Evolutionary conservation across 2,797 vertebrate genomes (phyloP), one percentile per base, ranked within the genome.

Genomic region (Tenualosa ilisha): DNA sequence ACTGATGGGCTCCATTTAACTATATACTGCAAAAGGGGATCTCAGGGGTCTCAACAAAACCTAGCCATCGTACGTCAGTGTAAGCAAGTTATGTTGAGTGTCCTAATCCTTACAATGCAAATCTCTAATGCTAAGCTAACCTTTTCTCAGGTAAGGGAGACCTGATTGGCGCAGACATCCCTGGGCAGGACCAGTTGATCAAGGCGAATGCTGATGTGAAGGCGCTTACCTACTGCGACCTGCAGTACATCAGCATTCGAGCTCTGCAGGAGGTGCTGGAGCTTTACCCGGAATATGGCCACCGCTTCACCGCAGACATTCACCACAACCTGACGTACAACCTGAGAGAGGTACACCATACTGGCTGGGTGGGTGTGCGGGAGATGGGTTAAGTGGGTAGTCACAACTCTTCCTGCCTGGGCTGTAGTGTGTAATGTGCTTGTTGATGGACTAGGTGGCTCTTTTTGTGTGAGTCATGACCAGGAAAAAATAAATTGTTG

Each of bases 241-340:
- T 99, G 86, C 98, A 99, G 92, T 95, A 98, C 92, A 96, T 99
- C 84, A 96, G 96, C 81, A 93, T 98, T 82, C 92, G 91, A 61
- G 98, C 97, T 26, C 93, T 99, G 89, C 93, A 95, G 2, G 97
- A 99, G 75, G 98, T 99, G 87, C 95, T 99, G 7, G 93, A 94
- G 31, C 96, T 99, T 50, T 99, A 99, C 88, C 98, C 98, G 0
- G 98, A 99, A 91, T 99, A 98, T 0, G 94, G 95, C 85, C 95
- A 93, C 90, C 95, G 96, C 56, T 98, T 99, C 93, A 95, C 92
- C 81, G 95, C 93, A 0, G 96, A 99, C 90, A 96, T 99, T 91
- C 97, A 96, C 90, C 95, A 96, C 89, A 98, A 97, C 93, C 96
- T 99, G 91, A 99, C 98, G 88, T 99, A 98, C 96, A 99, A 99